Conservation (phyloP, 2,113 vertebrate genomes). For the Trematomus loennbergii region DNA sequence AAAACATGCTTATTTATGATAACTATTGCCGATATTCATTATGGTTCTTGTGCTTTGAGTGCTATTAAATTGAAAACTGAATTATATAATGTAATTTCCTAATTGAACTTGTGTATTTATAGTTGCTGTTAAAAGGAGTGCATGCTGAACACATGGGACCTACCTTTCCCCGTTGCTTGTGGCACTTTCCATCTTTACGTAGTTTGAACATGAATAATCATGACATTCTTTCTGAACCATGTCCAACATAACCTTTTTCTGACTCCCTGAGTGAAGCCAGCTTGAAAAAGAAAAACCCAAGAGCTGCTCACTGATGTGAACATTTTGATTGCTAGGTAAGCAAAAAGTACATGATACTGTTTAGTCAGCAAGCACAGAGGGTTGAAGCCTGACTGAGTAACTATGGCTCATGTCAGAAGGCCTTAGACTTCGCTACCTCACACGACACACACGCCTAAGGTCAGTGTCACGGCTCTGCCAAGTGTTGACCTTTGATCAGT, state of each 20-base stretch:
- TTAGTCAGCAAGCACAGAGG: slow-evolving; percentile 50
- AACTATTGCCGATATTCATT: background rate
- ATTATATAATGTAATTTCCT: background rate
- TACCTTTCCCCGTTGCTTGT: slow-evolving; percentile 10
- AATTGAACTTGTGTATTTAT: background rate
- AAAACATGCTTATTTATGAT: too few species aligned
- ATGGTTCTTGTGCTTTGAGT: background rate
- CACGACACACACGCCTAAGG: slow-evolving; percentile 56
- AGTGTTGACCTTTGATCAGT: slow-evolving; percentile 74
- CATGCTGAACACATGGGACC: slow-evolving; percentile 15
- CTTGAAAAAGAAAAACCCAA: slow-evolving; percentile 5
- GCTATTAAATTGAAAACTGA: background rate
- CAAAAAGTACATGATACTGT: slow-evolving; percentile 37
- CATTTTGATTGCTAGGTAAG: slow-evolving; percentile 33
- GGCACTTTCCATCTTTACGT: slow-evolving; percentile 35
- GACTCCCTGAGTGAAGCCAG: slow-evolving; percentile 7
- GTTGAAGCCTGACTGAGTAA: slow-evolving; percentile 66
- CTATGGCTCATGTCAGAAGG: slow-evolving; percentile 65
- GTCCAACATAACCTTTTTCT: slow-evolving; percentile 35
- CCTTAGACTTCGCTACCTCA: slow-evolving; percentile 67
- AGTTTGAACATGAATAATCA: slow-evolving; percentile 54
- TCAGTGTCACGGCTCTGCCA: slow-evolving; percentile 62
- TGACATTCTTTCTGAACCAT: slow-evolving; percentile 30
- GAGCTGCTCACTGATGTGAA: slow-evolving; percentile 46
- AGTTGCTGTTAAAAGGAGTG: slow-evolving; percentile 4